Conservation (phyloP, 2,888 invertebrate species). For the Leptinotarsa rubiginosa region DNA sequence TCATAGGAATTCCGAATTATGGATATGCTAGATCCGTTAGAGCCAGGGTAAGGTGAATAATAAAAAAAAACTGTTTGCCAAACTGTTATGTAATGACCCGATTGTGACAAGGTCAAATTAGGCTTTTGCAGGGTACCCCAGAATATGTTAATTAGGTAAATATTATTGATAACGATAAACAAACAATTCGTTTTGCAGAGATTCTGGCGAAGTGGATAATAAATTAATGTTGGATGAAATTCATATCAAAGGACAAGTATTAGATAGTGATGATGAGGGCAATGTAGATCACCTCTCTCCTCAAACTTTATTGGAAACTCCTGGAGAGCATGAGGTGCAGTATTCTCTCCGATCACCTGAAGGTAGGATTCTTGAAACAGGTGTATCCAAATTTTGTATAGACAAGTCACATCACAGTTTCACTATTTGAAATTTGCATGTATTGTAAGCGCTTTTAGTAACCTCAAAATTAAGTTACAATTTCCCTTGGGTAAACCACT, state of each 20-base stretch:
- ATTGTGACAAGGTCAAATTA: constrained; percentile 48
- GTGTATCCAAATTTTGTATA: neutral
- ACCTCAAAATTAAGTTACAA: too few species aligned
- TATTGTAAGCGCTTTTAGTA: too few species aligned
- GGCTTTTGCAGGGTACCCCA: constrained; percentile 34
- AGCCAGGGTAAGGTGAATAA: constrained; percentile 69
- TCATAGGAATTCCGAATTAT: constrained; percentile 61
- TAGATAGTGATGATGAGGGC: constrained; percentile 67
- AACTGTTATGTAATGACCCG: constrained; percentile 47
- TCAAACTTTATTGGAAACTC: constrained; percentile 70
- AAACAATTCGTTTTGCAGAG: constrained; percentile 36
- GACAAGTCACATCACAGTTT: constrained; percentile 10
- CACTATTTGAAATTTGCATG: neutral
- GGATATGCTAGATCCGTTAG: constrained; percentile 74
- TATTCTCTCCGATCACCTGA: constrained; percentile 66
- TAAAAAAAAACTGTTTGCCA: constrained; percentile 21
- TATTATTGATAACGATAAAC: constrained; percentile 33
- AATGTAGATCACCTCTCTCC: constrained; percentile 71
- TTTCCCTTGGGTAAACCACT: too few species aligned
- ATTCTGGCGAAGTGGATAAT: constrained; percentile 57
- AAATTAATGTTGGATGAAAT: constrained; percentile 61
- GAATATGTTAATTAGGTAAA: constrained; percentile 48
- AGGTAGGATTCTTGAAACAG: constrained; percentile 53
- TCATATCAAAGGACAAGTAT: constrained; percentile 51
- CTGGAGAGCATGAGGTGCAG: constrained; percentile 57